Percentiles rank a stretch among this genome's conserved stretches.
These are phyloP conservation scores for Tethya wilhelma DNA, from an alignment of 37 sponge, comb jelly and placozoan genomes.

Conservation along the genomic window DNA sequence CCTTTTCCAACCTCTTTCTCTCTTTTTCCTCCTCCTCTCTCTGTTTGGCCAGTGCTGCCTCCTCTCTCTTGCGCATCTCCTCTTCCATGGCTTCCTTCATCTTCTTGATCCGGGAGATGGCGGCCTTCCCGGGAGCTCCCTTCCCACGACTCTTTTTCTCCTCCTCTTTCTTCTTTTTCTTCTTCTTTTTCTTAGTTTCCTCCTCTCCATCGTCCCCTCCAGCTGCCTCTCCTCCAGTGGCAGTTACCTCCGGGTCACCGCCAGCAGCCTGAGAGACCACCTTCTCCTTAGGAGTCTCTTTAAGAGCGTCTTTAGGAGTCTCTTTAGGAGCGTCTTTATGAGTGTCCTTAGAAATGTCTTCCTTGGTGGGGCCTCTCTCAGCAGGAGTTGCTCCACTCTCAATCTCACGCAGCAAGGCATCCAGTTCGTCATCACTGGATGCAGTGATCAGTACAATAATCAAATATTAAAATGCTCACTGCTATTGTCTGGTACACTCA, in stretches of 20 bases:
- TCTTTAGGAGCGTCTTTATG: too few species aligned
- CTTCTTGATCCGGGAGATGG: conserved; percentile 68
- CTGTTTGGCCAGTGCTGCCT: conserved; percentile 59
- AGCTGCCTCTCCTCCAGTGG: conserved; percentile 20
- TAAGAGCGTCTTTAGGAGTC: background rate
- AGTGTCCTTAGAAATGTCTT: too few species aligned
- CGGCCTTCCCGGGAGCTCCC: conserved; percentile 42
- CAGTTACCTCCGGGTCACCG: background rate
- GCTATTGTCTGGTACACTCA: background rate
- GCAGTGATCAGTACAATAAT: background rate
- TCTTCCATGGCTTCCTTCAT: conserved; percentile 53
- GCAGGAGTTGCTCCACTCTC: too few species aligned
- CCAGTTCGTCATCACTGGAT: conserved; percentile 45
- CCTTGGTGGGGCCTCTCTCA: too few species aligned
- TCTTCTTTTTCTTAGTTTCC: conserved; percentile 74
- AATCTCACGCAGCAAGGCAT: conserved; percentile 27
- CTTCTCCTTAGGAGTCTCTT: background rate
- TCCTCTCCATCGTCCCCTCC: conserved; percentile 34
- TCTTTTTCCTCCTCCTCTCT: conserved; percentile 83
- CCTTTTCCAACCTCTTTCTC: conserved; percentile 51
- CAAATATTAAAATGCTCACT: background rate
- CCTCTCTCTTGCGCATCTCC: conserved; percentile 74
- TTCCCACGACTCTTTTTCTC: conserved; percentile 37
- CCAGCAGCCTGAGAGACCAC: background rate
- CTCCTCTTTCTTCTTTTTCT: conserved; percentile 81